These are phyloP conservation scores for Coreius guichenoti DNA, from an alignment of 2,797 vertebrate genomes.

Conservation along the genomic window DNA sequence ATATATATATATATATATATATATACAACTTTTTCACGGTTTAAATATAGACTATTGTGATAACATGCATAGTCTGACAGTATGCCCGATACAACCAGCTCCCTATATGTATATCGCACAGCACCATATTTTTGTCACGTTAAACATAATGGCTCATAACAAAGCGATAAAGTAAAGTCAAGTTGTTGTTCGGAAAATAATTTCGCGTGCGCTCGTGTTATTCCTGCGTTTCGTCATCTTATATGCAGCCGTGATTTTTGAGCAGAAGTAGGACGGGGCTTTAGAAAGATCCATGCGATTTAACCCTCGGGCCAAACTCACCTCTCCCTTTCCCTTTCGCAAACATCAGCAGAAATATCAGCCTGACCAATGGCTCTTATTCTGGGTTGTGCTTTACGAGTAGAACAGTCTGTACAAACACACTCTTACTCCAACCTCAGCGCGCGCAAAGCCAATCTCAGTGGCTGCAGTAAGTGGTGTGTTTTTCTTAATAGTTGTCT, in stretches of 20 bases:
- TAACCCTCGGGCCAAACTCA: constrained; percentile 45
- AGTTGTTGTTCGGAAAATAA: not conserved
- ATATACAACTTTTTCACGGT: not conserved
- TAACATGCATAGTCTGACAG: not conserved
- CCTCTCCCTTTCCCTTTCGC: constrained; percentile 56
- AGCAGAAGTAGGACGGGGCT: constrained; percentile 21
- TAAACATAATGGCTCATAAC: not conserved
- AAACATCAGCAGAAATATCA: constrained; percentile 73
- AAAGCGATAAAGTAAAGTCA: not conserved
- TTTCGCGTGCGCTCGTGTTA: not conserved
- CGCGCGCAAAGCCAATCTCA: constrained; percentile 60
- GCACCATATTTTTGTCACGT: not conserved
- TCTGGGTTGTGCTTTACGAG: constrained; percentile 77
- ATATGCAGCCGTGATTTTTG: constrained; percentile 1
- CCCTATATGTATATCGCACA: no score
- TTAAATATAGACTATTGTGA: not conserved
- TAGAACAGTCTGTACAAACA: constrained; percentile 81
- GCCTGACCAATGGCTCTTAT: constrained; percentile 78
- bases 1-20: no score
- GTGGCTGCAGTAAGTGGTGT: constrained; percentile 80
- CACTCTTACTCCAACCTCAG: constrained; percentile 66
- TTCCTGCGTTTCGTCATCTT: not conserved
- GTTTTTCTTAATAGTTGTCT: constrained; percentile 71
- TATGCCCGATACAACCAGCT: not conserved
- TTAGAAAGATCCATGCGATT: constrained; percentile 27